A percentile compares a stretch with the other conserved stretches of the same genome.
Evolutionary conservation across 2,113 vertebrate species (phyloP).

Genomic region (Tragulus kanchil): DNA sequence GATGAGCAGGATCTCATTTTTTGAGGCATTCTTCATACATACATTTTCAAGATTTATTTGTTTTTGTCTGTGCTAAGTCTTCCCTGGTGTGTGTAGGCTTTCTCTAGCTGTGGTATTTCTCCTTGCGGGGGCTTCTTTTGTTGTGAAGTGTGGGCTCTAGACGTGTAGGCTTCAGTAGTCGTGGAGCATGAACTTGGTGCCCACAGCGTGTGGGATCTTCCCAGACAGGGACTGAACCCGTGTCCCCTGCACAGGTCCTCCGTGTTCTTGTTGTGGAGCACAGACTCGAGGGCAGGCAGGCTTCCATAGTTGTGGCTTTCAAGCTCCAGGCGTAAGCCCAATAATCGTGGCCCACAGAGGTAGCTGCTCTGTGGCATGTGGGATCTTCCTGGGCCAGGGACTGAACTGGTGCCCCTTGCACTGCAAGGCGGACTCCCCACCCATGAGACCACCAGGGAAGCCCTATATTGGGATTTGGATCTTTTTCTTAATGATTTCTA

Average conservation of each 20-base stretch:
- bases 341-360: too few relatives aligned
- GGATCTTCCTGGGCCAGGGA: not conserved
- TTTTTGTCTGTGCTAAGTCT: not conserved
- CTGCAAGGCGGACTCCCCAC: not conserved
- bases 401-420: not conserved
- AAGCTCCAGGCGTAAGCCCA: not conserved
- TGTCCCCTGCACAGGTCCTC: too few relatives aligned
- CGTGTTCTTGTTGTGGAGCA: too few relatives aligned
- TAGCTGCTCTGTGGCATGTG: not conserved
- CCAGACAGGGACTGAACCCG: too few relatives aligned
- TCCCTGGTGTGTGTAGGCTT: not conserved
- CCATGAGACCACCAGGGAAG: not conserved
- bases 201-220: too few relatives aligned
- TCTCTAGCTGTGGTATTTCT: not conserved
- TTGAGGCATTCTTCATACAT: not conserved
- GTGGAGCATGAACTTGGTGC: too few relatives aligned
- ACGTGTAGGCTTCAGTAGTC: not conserved
- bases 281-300: too few relatives aligned
- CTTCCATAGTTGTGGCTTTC: accelerated
- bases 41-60: too few relatives aligned
- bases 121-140: not conserved
- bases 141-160: not conserved
- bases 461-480: not conserved
- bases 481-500: not conserved
- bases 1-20: not conserved